Evolutionary conservation across 2,888 invertebrate genomes (phyloP).

Genomic region (Muscina levida): DNA sequence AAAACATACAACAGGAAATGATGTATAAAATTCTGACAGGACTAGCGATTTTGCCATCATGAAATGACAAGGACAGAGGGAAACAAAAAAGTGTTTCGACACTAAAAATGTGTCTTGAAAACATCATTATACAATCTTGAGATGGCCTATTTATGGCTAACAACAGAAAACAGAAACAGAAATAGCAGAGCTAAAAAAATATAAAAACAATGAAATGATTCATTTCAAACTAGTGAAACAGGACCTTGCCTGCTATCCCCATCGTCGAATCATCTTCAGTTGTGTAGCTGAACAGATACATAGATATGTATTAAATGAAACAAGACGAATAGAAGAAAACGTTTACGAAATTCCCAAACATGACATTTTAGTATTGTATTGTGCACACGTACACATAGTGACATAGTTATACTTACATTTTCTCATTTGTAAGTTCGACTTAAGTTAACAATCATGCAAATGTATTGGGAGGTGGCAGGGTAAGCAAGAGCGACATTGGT

Average conservation of each 20-base stretch:
- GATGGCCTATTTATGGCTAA: constrained; percentile 36
- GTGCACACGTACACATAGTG: not conserved
- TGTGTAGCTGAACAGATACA: too few species aligned
- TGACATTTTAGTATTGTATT: not conserved
- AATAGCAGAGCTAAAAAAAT: not conserved
- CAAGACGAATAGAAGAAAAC: not conserved
- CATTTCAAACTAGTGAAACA: constrained; percentile 19
- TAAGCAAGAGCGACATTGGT: not conserved
- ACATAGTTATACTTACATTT: too few species aligned
- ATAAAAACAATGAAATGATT: constrained; percentile 16
- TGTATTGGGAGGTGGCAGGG: too few species aligned
- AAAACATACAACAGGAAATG: not conserved
- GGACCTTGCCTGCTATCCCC: not conserved
- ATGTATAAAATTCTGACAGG: too few species aligned
- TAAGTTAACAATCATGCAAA: not conserved
- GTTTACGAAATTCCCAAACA: constrained; percentile 8
- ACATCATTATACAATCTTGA: constrained; percentile 21
- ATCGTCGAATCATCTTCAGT: too few species aligned
- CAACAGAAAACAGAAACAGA: not conserved
- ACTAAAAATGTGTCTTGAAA: not conserved
- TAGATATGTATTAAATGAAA: too few species aligned
- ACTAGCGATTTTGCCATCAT: too few species aligned
- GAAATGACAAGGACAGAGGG: not conserved
- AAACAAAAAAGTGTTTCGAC: not conserved
- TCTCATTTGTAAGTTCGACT: too few species aligned